Percentiles rank a stretch among this genome's conserved stretches.
These are phyloP conservation scores for Aramus guarauna DNA, from an alignment of 2,113 vertebrate species.

Conservation along the genomic window DNA sequence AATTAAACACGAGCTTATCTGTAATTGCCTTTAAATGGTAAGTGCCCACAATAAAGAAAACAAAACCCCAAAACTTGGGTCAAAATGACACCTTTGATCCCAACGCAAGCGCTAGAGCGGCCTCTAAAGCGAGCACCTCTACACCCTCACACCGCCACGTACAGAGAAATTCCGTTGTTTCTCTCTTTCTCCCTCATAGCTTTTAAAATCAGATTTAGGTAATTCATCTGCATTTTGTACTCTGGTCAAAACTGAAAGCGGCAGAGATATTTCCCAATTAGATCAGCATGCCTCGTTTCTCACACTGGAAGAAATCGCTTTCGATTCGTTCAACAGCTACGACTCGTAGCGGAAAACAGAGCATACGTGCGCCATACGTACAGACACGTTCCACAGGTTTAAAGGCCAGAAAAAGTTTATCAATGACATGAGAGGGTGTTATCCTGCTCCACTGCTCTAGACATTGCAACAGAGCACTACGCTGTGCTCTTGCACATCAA, in stretches of 20 bases:
- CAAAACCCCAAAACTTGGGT: background rate
- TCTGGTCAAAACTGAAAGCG: background rate
- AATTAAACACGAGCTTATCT: background rate
- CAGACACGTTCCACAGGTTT: background rate
- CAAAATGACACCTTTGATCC: background rate
- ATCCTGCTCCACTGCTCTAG: background rate
- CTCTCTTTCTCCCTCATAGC: no score
- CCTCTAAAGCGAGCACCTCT: background rate
- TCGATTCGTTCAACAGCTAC: background rate
- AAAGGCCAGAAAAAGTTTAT: background rate
- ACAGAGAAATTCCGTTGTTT: background rate
- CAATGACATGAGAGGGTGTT: background rate
- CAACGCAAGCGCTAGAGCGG: background rate
- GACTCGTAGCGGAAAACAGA: background rate
- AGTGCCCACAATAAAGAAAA: background rate
- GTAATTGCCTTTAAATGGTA: background rate
- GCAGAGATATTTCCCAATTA: background rate
- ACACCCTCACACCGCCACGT: background rate
- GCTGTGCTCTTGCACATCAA: fast-evolving
- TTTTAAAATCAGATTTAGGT: background rate
- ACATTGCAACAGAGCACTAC: background rate
- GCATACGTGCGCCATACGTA: fast-evolving
- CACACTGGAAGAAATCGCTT: background rate
- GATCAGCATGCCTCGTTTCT: background rate
- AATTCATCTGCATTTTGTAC: background rate